Percentiles rank a stretch among this genome's conserved stretches.
Evolutionary conservation across 23 tunicate species (phyloP).

Genomic region (Botrylloides violaceus): DNA sequence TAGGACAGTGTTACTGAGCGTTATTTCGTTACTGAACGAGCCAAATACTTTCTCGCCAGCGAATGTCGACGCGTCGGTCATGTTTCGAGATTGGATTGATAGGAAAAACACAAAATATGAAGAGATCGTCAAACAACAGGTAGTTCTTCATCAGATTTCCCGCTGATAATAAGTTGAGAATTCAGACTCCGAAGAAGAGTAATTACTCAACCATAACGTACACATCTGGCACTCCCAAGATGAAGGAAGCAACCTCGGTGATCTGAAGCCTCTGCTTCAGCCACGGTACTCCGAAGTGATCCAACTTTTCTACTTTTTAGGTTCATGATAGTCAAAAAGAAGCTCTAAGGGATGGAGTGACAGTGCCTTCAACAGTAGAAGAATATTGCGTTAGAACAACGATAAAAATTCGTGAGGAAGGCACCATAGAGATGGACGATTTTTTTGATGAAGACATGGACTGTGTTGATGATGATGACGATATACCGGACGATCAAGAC

Average conservation of each 20-base stretch:
- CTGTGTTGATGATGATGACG: slow-evolving; percentile 33
- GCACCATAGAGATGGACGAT: slow-evolving; percentile 34
- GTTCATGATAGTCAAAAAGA: slow-evolving; percentile 80
- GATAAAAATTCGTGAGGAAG: slow-evolving; percentile 5
- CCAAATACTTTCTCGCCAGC: slow-evolving; percentile 97
- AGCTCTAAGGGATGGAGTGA: slow-evolving; percentile 88
- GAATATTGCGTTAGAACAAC: slow-evolving; percentile 90
- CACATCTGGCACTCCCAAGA: no score
- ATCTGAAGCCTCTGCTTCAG: no score
- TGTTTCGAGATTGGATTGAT: slow-evolving; percentile 90
- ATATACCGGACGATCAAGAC: slow-evolving; percentile 20
- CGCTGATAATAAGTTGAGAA: no score
- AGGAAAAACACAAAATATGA: slow-evolving; percentile 74
- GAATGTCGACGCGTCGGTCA: slow-evolving; percentile 97
- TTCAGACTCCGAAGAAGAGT: no score
- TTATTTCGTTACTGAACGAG: slow-evolving; percentile 87
- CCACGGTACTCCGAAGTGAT: no score
- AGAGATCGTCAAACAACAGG: slow-evolving; percentile 85
- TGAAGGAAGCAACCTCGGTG: no score
- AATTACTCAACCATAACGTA: no score
- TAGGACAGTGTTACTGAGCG: slow-evolving; percentile 82
- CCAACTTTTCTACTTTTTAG: no score
- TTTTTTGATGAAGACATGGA: slow-evolving; percentile 49
- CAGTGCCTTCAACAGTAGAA: slow-evolving; percentile 85
- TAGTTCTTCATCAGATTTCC: no score